phyloP scores from a whole-genome alignment of 2,888 invertebrate species.

The Calameuta filiformis region DNA sequence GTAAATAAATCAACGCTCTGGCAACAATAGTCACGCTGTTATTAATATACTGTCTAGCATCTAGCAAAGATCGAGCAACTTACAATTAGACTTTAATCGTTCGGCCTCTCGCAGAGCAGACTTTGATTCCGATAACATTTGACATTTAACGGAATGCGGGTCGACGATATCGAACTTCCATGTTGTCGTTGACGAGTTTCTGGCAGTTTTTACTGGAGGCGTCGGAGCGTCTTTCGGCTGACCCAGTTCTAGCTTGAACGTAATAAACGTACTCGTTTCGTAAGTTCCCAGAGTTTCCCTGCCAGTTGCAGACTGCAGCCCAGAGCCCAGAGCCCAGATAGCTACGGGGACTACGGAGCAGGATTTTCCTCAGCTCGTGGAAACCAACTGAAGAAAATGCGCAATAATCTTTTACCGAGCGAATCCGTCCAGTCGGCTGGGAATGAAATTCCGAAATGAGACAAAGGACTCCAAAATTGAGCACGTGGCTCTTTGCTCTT shows the following conservation, averaged over 20 bases:
- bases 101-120: not conserved
- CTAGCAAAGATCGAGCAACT: not conserved
- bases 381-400: not conserved
- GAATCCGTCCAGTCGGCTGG: not conserved
- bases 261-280: not conserved
- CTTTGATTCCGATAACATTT: not conserved
- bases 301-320: not conserved
- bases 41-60: not conserved
- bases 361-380: not conserved
- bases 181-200: constrained; percentile 72
- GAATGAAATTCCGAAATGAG: not conserved
- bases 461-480: not conserved
- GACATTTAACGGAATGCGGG: not conserved
- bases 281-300: not conserved
- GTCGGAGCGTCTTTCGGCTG: not conserved
- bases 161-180: constrained; percentile 67
- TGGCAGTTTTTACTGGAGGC: not conserved
- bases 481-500: not conserved
- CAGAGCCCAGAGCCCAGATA: not conserved
- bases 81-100: not conserved
- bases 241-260: not conserved
- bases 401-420: not conserved
- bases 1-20: not conserved
- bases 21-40: not conserved
- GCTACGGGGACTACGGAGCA: not conserved